Percentiles rank a stretch among this genome's conserved stretches.
Evolutionary conservation across 2,797 vertebrate species (phyloP).

Genomic region (Setipinna tenuifilis): DNA sequence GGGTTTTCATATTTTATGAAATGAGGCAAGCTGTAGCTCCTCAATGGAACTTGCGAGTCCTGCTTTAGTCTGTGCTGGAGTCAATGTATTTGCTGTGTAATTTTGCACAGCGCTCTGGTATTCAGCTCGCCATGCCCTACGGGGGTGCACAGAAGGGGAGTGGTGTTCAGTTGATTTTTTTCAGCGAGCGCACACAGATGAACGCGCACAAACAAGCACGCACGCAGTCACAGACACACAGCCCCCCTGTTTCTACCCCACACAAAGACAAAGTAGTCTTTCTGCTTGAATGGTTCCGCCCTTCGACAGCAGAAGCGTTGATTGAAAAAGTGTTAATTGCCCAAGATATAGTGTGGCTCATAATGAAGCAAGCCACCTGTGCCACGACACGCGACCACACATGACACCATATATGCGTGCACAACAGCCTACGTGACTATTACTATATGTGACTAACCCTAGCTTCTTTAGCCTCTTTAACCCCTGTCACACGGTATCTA

Average conservation of each 20-base stretch:
- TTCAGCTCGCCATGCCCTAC: constrained; percentile 9
- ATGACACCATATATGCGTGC: neutral
- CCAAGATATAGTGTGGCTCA: neutral
- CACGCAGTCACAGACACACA: neutral
- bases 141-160: neutral
- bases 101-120: constrained; percentile 21
- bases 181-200: constrained; percentile 11
- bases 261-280: constrained; percentile 7
- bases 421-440: neutral
- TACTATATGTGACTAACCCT: too few species aligned
- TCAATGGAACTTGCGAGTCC: neutral
- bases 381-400: neutral
- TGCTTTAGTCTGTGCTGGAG: neutral
- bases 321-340: constrained; percentile 2
- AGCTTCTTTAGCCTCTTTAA: neutral
- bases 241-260: neutral
- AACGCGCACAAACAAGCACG: constrained; percentile 4
- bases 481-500: neutral
- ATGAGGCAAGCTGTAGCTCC: neutral
- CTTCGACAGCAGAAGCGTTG: neutral
- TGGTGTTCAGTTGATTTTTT: constrained; percentile 9
- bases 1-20: neutral
- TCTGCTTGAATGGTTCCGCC: constrained; percentile 8
- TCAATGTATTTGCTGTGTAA: constrained; percentile 18
- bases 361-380: neutral